Conservation (phyloP, 2,888 invertebrate species). For the Chymomyza caudatula region DNA sequence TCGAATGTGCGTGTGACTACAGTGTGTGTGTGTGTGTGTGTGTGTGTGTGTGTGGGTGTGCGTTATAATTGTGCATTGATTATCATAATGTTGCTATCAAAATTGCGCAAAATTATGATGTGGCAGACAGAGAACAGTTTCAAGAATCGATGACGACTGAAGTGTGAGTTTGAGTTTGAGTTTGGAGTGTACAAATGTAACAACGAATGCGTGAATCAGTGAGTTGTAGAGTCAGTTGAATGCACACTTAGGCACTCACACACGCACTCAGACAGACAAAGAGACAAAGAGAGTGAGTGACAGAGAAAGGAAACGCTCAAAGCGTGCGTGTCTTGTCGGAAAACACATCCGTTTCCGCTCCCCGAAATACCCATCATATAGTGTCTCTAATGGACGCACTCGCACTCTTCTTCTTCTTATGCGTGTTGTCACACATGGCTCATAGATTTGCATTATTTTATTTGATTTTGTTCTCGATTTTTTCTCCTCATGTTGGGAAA, state of each 20-base stretch:
- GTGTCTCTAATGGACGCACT: neutral
- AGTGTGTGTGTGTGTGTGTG: too few species aligned
- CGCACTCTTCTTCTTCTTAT: neutral
- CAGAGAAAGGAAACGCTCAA: too few species aligned
- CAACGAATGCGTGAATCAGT: neutral
- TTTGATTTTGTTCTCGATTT: neutral
- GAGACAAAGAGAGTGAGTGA: neutral
- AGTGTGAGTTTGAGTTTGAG: neutral
- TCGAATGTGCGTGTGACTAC: neutral
- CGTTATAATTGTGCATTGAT: slow-evolving; percentile 64
- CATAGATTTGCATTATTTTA: neutral
- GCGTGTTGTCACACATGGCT: neutral
- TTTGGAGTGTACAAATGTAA: neutral
- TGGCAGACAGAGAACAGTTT: slow-evolving; percentile 4
- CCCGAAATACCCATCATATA: neutral
- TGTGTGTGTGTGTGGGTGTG: too few species aligned
- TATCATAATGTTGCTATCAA: slow-evolving; percentile 51
- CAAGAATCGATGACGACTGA: neutral
- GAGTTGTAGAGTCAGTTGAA: neutral
- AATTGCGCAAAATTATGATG: slow-evolving; percentile 45
- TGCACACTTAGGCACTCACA: too few species aligned
- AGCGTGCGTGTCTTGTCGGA: neutral
- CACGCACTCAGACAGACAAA: neutral
- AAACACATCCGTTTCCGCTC: neutral
- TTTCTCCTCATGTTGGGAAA: neutral